Conservation (phyloP, 2,797 vertebrate genomes). For the Monodelphis domestica region DNA sequence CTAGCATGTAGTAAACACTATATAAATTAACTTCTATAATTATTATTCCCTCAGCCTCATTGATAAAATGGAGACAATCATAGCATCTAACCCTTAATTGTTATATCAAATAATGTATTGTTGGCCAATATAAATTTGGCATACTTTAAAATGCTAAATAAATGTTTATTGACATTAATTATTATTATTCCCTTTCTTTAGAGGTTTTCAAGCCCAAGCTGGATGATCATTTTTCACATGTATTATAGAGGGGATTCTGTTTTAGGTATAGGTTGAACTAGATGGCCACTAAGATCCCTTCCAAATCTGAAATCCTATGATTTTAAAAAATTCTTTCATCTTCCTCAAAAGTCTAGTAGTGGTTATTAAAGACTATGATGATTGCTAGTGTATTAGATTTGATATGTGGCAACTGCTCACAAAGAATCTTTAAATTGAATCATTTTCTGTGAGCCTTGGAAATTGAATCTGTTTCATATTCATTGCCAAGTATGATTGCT, state of each 20-base stretch:
- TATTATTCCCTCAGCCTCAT: not conserved
- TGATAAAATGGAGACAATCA: not conserved
- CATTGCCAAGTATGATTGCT: constrained; percentile 19
- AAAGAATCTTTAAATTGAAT: constrained; percentile 42
- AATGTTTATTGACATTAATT: not conserved
- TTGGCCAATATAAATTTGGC: no score
- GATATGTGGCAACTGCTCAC: not conserved
- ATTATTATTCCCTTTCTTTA: not conserved
- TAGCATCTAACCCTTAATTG: not conserved
- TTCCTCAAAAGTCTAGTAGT: not conserved
- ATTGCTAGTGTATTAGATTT: constrained; percentile 14
- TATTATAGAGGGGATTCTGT: not conserved
- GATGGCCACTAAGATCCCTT: not conserved
- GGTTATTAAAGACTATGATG: not conserved
- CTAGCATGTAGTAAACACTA: not conserved
- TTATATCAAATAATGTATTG: not conserved
- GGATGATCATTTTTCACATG: not conserved
- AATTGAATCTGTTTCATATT: constrained; percentile 44
- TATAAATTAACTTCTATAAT: not conserved
- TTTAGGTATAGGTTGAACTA: not conserved
- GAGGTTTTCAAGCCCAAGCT: not conserved
- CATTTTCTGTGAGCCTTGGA: constrained; percentile 2
- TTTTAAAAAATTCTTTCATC: not conserved
- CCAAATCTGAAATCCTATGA: not conserved
- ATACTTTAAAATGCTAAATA: not conserved